Conservation (phyloP, 2,797 vertebrate genomes). For the Myoxocephalus aenaeus region DNA sequence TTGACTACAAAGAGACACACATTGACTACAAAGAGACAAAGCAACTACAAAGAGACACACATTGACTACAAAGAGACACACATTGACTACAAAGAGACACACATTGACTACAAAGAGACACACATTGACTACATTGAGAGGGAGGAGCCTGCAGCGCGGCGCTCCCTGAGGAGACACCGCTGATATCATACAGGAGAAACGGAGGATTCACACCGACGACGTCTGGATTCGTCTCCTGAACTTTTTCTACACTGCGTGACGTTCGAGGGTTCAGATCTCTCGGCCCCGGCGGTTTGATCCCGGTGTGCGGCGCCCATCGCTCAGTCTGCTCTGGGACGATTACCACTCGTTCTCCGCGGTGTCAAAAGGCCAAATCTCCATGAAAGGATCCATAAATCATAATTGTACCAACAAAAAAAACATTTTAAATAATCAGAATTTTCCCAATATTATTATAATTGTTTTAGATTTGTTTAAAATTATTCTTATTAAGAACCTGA, state of each 20-base stretch:
- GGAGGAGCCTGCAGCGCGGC: slow-evolving; percentile 53
- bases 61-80: too few relatives aligned
- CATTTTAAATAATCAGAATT: not conserved
- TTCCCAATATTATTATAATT: not conserved
- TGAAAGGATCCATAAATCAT: not conserved
- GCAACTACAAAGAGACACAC: too few relatives aligned
- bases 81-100: too few relatives aligned
- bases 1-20: too few relatives aligned
- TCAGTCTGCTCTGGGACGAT: not conserved
- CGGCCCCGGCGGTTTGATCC: slow-evolving; percentile 22
- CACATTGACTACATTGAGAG: slow-evolving; percentile 31
- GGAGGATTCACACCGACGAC: not conserved
- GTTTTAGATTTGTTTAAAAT: not conserved
- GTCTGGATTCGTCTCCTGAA: slow-evolving; percentile 9
- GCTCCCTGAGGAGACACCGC: not conserved
- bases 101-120: too few relatives aligned
- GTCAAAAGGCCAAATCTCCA: not conserved
- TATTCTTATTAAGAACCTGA: not conserved
- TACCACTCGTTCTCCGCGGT: not conserved
- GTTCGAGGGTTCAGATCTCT: slow-evolving; percentile 18
- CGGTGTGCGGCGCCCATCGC: too few relatives aligned
- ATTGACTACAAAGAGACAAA: too few relatives aligned
- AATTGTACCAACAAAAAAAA: not conserved
- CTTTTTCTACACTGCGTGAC: not conserved
- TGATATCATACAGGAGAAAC: too few relatives aligned